A percentile compares a stretch with the other conserved stretches of the same genome.
phyloP scores from a whole-genome alignment of 2,113 vertebrate species.

The Thomomys bottae region DNA sequence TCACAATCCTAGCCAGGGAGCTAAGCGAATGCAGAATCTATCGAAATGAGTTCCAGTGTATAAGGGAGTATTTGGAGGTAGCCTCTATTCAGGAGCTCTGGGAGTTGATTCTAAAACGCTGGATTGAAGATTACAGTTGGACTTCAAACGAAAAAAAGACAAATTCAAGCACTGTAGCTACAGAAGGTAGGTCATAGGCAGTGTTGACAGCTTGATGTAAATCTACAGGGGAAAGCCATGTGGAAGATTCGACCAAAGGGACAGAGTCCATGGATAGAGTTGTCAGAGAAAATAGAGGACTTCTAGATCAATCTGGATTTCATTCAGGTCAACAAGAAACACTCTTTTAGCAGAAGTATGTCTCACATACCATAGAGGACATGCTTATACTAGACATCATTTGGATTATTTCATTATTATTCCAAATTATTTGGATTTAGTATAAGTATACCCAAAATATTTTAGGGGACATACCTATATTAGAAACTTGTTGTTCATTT shows the following conservation, averaged over 20 bases:
- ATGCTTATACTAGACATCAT: not conserved
- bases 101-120: conserved; percentile 67
- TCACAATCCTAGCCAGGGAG: conserved; percentile 71
- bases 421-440: too few species aligned
- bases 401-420: not conserved
- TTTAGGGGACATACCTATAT: not conserved
- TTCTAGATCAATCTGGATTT: not conserved
- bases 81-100: conserved; percentile 75
- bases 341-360: not conserved
- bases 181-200: conserved; percentile 7
- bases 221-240: not conserved
- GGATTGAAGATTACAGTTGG: conserved; percentile 76
- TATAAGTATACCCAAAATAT: not conserved
- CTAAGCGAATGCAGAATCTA: conserved; percentile 56
- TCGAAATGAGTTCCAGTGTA: conserved; percentile 46
- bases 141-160: conserved; percentile 27
- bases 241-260: not conserved
- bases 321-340: not conserved
- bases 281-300: not conserved
- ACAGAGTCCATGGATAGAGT: not conserved
- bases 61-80: conserved; percentile 67
- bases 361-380: not conserved
- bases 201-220: not conserved
- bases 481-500: not conserved
- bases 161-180: not conserved